Evolutionary conservation across 2,888 invertebrate genomes (phyloP), one percentile per base, ranked within the genome.

Genomic region (Parnassius mnemosyne): DNA sequence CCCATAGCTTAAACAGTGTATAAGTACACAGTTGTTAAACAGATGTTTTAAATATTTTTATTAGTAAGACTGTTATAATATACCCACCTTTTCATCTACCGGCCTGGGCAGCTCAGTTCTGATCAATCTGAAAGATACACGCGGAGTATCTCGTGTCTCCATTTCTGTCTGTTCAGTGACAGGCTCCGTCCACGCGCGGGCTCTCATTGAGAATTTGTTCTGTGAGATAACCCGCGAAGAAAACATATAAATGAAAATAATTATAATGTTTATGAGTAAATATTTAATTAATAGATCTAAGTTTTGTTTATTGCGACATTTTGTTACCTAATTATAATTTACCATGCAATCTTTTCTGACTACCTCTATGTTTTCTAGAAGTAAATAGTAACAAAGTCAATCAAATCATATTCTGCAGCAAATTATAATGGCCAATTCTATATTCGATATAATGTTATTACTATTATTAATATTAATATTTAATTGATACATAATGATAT

Each of bases 151-250:
- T 1, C 84, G 65, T 9, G 75, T 69, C 46, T 63, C 68, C 56
- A 84, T 56, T 41, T 87, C 87, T 9, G 83, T 84, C 7, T 83
- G 84, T 1, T 80, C 78, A 0, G 65, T 85, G 0, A 92, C 86
- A 12, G 95, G 94, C 78, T 96, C 95, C 53, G 94, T 92, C 96
- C 96, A 97, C 20, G 95, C 96, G 71, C 96, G 94, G 63, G 96
- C 95, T 55, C 97, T 93, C 76, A 96, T 95, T 69, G 94, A 94
- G 85, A 97, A 97, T 83, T 97, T 97, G 74, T 93, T 95, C 96
- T 96, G 92, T 57, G 65, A 54, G 41, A 50, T n/a, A n/a, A 46
- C n/a, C 5, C n/a, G 92, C 57, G 64, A 50, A 13, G n/a, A 58
- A n/a, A 10, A 13, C 13, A 13, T 1, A 47, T 47, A 13, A 5